Base-by-base conservation (phyloP, 2,888 invertebrate species). In the Drosophila subsilvestris region DNA sequence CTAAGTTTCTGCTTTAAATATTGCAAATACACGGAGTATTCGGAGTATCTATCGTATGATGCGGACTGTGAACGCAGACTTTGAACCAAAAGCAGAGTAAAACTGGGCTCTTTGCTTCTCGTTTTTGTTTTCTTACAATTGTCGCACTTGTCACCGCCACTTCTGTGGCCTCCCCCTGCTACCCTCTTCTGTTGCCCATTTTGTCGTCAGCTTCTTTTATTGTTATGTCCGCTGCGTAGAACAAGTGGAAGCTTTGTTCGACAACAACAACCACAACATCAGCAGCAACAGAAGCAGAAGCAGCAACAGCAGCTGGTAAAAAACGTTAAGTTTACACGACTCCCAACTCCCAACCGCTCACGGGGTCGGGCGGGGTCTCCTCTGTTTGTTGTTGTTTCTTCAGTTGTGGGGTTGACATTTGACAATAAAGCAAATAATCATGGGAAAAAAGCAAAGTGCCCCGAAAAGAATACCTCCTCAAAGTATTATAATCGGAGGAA, bases 401-500 rank as follows among this genome's bases (percentile, higher is more conserved):
- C 60, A 57, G 57, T 69, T 82, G 72, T 80, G 76, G 79, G 89
- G 88, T 88, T 86, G 86, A 89, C 88, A 88, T 87, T 88, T 89
- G 89, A 88, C 87, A 90, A 90, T 89, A 80, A 89, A 86, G 87
- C 85, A 88, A 88, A 88, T 90, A 90, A 90, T 89, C 90, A 90
- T 90, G 89, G 88, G 90, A 89, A 88, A 90, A 78, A 88, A 76
- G 72, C 63, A 56, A 56, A 74, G 56, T 55, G 56, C 32, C 66
- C 53, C 53, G 25, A 50, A 47, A 56, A 74, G 58, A 74, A 56
- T 44, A 47, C 42, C 56, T 43, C 44, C 48, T 69, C 58, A 25
- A 29, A 37, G 71, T 63, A 50, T 42, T 20, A 43, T 51, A 51
- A 43, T 18, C 25, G 43, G 20, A 53, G 20, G 53, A 22, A 53